Evolutionary conservation across 2,888 invertebrate genomes (phyloP).

Genomic region (Thymelicus acteon): DNA sequence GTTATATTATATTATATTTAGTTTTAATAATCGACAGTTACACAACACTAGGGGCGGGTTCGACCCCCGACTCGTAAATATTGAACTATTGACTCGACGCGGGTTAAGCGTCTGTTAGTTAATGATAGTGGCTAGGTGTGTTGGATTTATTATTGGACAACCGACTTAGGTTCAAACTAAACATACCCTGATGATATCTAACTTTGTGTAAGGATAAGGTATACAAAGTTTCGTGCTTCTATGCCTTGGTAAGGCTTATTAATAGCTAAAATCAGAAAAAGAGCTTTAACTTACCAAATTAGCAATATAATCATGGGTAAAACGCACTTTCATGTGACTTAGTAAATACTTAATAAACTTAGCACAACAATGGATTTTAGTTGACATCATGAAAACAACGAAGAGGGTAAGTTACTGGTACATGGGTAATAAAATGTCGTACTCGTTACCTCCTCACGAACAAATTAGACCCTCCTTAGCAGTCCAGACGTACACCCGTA

Average conservation of each 20-base stretch:
- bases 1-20: neutral
- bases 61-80: conserved; percentile 60
- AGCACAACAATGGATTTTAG: too few relatives aligned
- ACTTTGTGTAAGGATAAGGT: too few relatives aligned
- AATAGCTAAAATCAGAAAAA: too few relatives aligned
- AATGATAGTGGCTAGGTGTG: conserved; percentile 54
- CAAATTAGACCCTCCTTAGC: conserved; percentile 52
- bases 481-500: conserved; percentile 55
- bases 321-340: too few relatives aligned
- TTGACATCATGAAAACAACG: too few relatives aligned
- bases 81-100: conserved; percentile 72
- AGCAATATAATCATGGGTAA: too few relatives aligned
- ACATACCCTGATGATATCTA: neutral
- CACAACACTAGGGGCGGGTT: conserved; percentile 39
- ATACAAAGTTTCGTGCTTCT: too few relatives aligned
- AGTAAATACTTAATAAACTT: too few relatives aligned
- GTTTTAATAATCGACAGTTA: neutral
- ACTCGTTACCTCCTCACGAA: conserved; percentile 39
- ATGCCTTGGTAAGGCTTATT: too few relatives aligned
- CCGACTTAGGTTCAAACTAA: conserved; percentile 27
- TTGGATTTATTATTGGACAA: conserved; percentile 23
- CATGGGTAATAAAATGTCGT: too few relatives aligned
- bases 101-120: conserved; percentile 56
- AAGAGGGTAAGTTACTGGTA: too few relatives aligned
- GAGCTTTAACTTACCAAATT: too few relatives aligned